Base-by-base conservation (phyloP, 2,113 vertebrate genomes). In the Trochalopteron elliotii region DNA sequence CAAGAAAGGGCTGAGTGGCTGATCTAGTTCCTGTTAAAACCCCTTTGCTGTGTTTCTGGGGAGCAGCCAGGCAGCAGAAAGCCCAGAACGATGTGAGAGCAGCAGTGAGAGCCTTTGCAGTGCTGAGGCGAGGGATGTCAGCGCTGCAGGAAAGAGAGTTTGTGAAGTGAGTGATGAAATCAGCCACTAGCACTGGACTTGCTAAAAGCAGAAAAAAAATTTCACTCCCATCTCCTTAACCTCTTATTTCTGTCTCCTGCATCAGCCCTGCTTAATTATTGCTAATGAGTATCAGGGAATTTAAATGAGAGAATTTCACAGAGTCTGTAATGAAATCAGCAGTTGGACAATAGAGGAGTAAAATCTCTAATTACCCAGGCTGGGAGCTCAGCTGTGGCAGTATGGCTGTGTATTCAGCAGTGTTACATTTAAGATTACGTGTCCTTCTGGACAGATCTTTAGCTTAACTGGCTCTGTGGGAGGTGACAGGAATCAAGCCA, bases 251-350 rank as follows among this genome's bases (percentile, higher is more conserved):
- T 93, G 71, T 76, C 63, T 83, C 42, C 50, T 70, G 42, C 52
- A 39, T 76, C 35, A 18, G 67, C 39, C 17, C 55, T 42, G 50
- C 63, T 90, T 88, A 88, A 91, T 93, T 92, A 75, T 77, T 55
- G 68, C 47, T 90, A 83, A 81, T 64, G 39, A 63, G 84, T 77
- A 67, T 68, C 44, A 40, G 83, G 25, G 76, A 87, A 44, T 84
- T 83, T 88, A 67, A 92, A 96, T 89, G 71, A 74, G 81, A 57
- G 53, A 65, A 37, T 85, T 87, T 91, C 40, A 45, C 11, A 71
- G 76, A 84, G 74, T 47, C 69, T 75, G 80, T 92, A 87, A 95
- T 91, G 87, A 94, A 94, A 89, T 93, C 80, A 89, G 77, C 67
- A 71, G 47, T 82, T 84, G 91, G 72, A 87, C 64, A 90, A 71